These are phyloP conservation scores for Perca fluviatilis DNA, from an alignment of 2,113 vertebrate species.

Conservation along the genomic window DNA sequence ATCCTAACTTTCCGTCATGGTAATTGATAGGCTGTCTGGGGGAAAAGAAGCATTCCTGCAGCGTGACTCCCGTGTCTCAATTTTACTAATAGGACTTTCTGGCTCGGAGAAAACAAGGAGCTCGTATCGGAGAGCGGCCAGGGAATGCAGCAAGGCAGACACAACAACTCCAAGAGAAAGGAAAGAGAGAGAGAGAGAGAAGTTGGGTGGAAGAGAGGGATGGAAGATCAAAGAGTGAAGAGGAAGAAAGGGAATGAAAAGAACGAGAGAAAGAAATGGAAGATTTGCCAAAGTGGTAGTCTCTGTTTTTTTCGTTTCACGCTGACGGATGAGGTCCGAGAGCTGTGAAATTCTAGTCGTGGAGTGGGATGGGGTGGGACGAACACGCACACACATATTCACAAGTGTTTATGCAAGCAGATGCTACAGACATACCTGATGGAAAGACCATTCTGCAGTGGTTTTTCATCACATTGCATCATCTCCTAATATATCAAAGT, in stretches of 20 bases:
- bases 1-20: constrained; percentile 70
- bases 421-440: constrained; percentile 69
- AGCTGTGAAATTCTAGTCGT: constrained; percentile 69
- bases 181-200: constrained; percentile 10
- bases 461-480: constrained; percentile 78
- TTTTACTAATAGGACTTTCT: constrained; percentile 67
- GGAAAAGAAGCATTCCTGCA: constrained; percentile 65
- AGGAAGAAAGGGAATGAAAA: constrained; percentile 29
- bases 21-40: constrained; percentile 74
- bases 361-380: constrained; percentile 56
- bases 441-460: constrained; percentile 62
- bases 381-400: constrained; percentile 15
- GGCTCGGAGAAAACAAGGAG: constrained; percentile 38
- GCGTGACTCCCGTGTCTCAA: constrained; percentile 69
- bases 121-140: not conserved
- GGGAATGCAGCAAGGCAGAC: constrained; percentile 53
- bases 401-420: constrained; percentile 55
- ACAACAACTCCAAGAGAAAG: constrained; percentile 59
- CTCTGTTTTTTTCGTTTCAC: constrained; percentile 71
- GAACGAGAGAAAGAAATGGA: constrained; percentile 3
- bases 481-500: constrained; percentile 66
- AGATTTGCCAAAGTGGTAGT: constrained; percentile 59
- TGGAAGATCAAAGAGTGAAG: not conserved
- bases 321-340: constrained; percentile 55
- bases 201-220: constrained; percentile 9